These are phyloP conservation scores for Pecten maximus DNA, from an alignment of 2,888 invertebrate species.

Conservation along the genomic window DNA sequence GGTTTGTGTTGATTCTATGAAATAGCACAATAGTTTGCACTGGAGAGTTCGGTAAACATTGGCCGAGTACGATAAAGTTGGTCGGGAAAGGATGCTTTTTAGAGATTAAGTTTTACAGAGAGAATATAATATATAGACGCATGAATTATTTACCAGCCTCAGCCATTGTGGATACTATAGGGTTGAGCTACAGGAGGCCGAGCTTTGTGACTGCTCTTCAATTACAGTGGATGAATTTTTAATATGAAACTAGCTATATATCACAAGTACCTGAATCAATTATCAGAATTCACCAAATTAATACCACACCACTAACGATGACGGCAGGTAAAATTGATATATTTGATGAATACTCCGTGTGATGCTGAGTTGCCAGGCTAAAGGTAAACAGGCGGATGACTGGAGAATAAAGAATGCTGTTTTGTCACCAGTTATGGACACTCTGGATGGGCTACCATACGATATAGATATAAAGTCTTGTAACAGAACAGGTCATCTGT, in stretches of 20 bases:
- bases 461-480: too few relatives aligned
- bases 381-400: neutral
- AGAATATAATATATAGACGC: neutral
- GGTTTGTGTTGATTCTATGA: neutral
- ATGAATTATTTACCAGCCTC: neutral
- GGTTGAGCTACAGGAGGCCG: neutral
- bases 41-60: neutral
- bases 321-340: neutral
- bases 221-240: neutral
- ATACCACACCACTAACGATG: neutral
- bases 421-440: neutral
- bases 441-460: too few relatives aligned
- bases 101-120: neutral
- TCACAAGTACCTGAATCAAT: neutral
- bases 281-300: neutral
- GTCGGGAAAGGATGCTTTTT: neutral
- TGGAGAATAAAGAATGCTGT: neutral
- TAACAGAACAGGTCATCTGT: too few relatives aligned
- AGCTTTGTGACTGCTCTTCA: neutral
- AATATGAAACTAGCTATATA: neutral
- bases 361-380: neutral
- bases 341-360: neutral
- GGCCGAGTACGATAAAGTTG: neutral
- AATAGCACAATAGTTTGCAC: neutral
- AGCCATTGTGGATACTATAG: neutral